These are phyloP conservation scores for Lomographa bimaculata DNA, from an alignment of 2,888 invertebrate genomes.

Conservation along the genomic window DNA sequence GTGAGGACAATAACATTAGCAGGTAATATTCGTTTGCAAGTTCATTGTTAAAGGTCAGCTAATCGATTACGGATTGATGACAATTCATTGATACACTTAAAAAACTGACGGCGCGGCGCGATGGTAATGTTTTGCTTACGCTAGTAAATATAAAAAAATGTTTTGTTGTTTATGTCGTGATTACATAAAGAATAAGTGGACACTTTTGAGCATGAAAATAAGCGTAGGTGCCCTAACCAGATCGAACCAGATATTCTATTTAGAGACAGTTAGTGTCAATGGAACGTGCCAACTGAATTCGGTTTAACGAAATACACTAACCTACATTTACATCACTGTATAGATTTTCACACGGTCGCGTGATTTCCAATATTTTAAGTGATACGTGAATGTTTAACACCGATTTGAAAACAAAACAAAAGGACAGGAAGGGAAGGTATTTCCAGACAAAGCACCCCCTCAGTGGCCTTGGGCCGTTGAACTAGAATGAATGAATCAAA, in stretches of 20 bases:
- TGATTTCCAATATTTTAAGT: too few relatives aligned
- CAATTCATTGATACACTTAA: constrained; percentile 21
- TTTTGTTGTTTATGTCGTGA: background rate
- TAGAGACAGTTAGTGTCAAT: constrained; percentile 59
- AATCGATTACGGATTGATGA: constrained; percentile 35
- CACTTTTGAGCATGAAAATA: constrained; percentile 12
- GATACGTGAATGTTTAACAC: constrained; percentile 1
- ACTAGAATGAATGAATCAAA: constrained; percentile 27
- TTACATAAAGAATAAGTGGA: constrained; percentile 10
- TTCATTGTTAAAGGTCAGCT: constrained; percentile 35
- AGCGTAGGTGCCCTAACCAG: constrained; percentile 42
- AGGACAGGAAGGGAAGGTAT: constrained; percentile 25
- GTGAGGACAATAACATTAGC: constrained; percentile 3
- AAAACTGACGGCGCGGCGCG: constrained; percentile 16
- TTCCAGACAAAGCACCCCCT: constrained; percentile 30
- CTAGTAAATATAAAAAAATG: background rate
- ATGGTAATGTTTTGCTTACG: constrained; percentile 17
- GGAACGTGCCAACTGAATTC: constrained; percentile 67
- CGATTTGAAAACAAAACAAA: constrained; percentile 19
- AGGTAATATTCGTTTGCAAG: constrained; percentile 17
- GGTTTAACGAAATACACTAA: constrained; percentile 60
- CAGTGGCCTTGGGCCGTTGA: constrained; percentile 27
- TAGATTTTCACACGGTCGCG: constrained; percentile 11
- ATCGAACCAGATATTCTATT: constrained; percentile 62
- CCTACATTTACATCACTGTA: constrained; percentile 33